Base-by-base conservation (phyloP, 2,797 vertebrate genomes). In the Manis javanica region DNA sequence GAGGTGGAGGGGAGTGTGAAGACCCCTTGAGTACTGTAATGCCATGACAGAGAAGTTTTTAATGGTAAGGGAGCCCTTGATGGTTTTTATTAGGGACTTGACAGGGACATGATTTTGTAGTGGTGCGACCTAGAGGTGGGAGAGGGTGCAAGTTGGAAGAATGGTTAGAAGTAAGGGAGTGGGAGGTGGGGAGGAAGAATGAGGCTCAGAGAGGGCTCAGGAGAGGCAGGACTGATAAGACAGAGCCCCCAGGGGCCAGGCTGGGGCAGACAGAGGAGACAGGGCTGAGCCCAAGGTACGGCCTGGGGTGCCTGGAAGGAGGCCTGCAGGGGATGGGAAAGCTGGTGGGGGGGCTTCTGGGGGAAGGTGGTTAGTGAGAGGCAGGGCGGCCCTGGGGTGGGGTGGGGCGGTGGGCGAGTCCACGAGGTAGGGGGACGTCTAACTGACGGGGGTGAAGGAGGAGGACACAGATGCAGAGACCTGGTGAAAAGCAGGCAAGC, bases 221-320 rank as follows among this genome's bases (percentile, higher is more conserved):
- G 57, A 66, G 57, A 57, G 74, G 46, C 10, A 15, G 34, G 37
- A 4, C 13, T 14, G 53, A 7, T 21, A 3, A 5, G 24, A 61
- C 42, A 72, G 46, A 51, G 21, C 23, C 15, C 5, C 0, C 3
- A 1, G 13, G 9, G 23, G 8, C 0, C 3, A 34, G 10, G 8
- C 37, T 29, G 69, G 83, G 46, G 49, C 51, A 55, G 49, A 49
- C 37, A n/a, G 49, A 55, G 46, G 59, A 74, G 59, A 57, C 9
- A 26, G 3, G 42, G 72, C 19, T 21, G 23, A 53, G 39, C 16
- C 3, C 6, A 8, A 59, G 51, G 39, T 10, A 5, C 24, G 1
- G 1, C n/a, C 31, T 53, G n/a, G 0, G 19, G 23, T 81, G 34
- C 49, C 51, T n/a, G 26, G 64, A 37, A 81, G 59, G 14, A 55